Percentiles rank a stretch among this genome's conserved stretches.
These are phyloP conservation scores for Tanytarsus gracilentus DNA, from an alignment of 2,888 invertebrate species.

Conservation along the genomic window DNA sequence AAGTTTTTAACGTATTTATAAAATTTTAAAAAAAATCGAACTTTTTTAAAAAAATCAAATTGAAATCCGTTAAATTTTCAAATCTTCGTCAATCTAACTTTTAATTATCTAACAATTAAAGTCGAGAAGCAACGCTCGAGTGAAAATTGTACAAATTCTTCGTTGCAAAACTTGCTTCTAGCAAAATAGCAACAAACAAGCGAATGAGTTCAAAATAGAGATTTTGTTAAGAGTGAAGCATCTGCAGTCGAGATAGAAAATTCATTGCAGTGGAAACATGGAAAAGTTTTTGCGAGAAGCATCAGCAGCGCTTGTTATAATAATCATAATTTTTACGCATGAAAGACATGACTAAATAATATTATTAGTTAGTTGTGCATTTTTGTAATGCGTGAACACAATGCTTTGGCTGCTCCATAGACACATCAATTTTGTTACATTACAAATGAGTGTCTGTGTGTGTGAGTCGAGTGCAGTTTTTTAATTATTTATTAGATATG, in stretches of 20 bases:
- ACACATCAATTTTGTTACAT: neutral
- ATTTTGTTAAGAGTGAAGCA: constrained; percentile 7
- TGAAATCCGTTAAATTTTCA: no score
- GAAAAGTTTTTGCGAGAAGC: constrained; percentile 7
- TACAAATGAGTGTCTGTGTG: no score
- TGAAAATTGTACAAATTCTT: constrained; percentile 10
- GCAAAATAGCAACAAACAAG: neutral
- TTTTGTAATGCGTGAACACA: constrained; percentile 25
- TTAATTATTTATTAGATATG: constrained; percentile 15
- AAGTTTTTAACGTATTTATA: neutral
- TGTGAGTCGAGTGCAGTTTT: constrained; percentile 12
- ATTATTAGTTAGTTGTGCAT: neutral
- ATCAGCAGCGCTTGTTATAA: constrained; percentile 18
- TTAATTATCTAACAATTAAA: no score
- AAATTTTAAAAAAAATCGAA: no score
- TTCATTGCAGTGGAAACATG: no score
- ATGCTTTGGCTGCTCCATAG: neutral
- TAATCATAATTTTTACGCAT: constrained; percentile 25
- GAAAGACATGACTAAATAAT: constrained; percentile 20
- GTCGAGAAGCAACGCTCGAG: constrained; percentile 8
- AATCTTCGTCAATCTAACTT: no score
- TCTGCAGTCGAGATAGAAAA: no score
- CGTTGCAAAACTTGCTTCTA: neutral
- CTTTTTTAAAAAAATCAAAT: no score
- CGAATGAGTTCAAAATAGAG: neutral